Evolutionary conservation across 2,113 vertebrate genomes (phyloP), one percentile per base, ranked within the genome.

Genomic region (Actenoides hombroni): DNA sequence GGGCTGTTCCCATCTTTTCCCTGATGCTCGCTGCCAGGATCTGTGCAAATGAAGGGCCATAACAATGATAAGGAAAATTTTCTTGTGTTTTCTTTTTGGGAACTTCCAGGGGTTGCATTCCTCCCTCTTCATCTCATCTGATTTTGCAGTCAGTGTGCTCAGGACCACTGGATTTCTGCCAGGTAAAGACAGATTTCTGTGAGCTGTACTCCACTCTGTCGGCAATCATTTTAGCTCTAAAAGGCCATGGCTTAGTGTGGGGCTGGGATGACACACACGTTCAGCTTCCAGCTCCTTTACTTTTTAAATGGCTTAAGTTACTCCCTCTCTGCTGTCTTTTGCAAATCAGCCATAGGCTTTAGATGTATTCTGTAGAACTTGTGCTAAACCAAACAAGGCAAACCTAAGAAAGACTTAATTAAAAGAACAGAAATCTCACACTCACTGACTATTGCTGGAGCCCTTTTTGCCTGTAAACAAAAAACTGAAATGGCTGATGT

Each of bases 331-430:
- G 53, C 29, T 54, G 46, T 49, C 65, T 90, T 81, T 79, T 86
- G 39, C 76, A 53, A 60, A 54, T 40, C 53, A 89, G 42, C 37
- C 85, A 70, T 77, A 86, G 92, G 59, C 69, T 94, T 93, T 86
- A 84, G 86, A 91, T 92, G 44, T 82, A n/a, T 93, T 82, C 40
- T 91, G 61, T 75, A 87, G 92, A 95, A 89, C 77, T 85, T 87
- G 56, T 83, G 80, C 92, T 93, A 95, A 95, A 96, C 95, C 92
- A 95, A 97, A 96, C 86, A 96, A 95, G 95, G 92, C 88, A 96
- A 97, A 93, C 57, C 68, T 94, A 97, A 95, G 86, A 94, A 90
- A 84, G n/a, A 57, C 92, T 84, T 91, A 91, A 96, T 93, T 96
- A 79, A 94, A 96, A 81, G 73, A 92, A 71, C 92, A 96, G 80